A percentile compares a stretch with the other conserved stretches of the same genome.
Conservation (phyloP, 2,113 vertebrate species). For the Myxocyprinus asiaticus region DNA sequence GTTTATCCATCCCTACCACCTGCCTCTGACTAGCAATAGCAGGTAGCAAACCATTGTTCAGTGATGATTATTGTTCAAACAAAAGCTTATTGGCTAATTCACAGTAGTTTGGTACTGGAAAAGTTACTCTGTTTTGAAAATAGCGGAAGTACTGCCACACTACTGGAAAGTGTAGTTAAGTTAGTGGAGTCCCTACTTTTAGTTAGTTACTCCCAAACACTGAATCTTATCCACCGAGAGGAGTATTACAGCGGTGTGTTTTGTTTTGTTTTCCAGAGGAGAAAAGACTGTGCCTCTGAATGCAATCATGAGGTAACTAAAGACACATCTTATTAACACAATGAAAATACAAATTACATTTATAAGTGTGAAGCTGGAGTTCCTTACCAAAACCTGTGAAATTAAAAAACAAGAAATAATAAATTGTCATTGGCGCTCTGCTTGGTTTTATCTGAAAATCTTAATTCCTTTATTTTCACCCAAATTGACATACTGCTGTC, state of each 20-base stretch:
- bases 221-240: background rate
- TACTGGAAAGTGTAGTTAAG: no score
- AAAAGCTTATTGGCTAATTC: no score
- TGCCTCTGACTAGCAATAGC: no score
- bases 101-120: no score
- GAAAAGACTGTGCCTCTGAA: background rate
- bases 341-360: conserved; percentile 39
- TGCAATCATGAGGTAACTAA: conserved; percentile 31
- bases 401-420: conserved; percentile 53
- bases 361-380: conserved; percentile 8
- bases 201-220: background rate
- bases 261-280: background rate
- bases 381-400: conserved; percentile 32
- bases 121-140: no score
- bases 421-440: conserved; percentile 16
- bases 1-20: no score
- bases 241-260: conserved; percentile 13
- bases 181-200: no score
- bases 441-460: conserved; percentile 14
- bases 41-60: no score
- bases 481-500: conserved; percentile 11
- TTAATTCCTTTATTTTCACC: conserved; percentile 31
- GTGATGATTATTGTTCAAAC: no score
- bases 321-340: conserved; percentile 34
- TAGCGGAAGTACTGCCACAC: no score